phyloP scores from a whole-genome alignment of 2,888 invertebrate species.

The Autographa pulchrina region DNA sequence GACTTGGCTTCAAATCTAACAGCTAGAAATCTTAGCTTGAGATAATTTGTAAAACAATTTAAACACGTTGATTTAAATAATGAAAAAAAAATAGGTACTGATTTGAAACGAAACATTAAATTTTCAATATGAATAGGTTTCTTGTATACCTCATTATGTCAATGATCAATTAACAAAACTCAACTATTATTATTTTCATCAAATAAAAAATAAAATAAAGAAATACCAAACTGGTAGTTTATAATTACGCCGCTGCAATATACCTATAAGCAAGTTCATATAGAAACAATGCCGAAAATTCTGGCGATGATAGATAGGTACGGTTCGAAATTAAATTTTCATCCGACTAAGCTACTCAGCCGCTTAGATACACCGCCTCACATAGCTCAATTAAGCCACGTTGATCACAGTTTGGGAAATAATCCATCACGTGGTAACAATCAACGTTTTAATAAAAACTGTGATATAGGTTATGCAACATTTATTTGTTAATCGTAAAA shows the following conservation, averaged over 20 bases:
- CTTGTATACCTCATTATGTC: too few species aligned
- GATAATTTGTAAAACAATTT: too few species aligned
- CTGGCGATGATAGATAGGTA: neutral
- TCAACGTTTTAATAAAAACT: neutral
- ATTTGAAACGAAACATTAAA: too few species aligned
- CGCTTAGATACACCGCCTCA: neutral
- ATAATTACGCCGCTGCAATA: neutral
- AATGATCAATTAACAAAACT: too few species aligned
- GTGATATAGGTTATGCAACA: too few species aligned
- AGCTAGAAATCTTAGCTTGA: too few species aligned
- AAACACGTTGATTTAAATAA: too few species aligned
- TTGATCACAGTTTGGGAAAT: constrained; percentile 9
- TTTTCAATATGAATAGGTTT: too few species aligned
- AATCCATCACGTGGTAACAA: constrained; percentile 15
- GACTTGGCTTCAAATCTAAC: too few species aligned
- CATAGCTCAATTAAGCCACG: constrained; percentile 5
- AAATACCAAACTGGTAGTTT: neutral
- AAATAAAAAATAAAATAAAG: neutral
- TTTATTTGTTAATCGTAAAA: too few species aligned
- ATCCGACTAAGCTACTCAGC: neutral
- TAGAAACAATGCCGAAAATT: neutral
- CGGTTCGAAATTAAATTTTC: neutral
- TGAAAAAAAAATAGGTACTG: too few species aligned
- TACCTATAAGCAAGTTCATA: neutral
- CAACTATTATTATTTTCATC: too few species aligned